Conservation (phyloP, 2,113 vertebrate genomes). For the Lagopus leucura region DNA sequence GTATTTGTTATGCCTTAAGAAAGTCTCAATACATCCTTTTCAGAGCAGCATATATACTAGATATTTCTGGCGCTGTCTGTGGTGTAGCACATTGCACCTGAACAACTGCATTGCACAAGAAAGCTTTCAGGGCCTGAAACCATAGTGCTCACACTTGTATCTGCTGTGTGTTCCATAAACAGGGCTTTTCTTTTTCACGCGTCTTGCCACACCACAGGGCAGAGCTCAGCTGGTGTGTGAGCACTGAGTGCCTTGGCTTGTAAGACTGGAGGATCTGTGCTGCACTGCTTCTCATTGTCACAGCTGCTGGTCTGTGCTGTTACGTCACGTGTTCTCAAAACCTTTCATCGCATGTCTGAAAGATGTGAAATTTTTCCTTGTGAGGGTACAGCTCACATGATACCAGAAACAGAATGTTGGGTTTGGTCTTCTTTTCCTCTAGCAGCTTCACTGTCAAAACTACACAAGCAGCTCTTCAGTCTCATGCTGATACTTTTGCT, state of each 20-base stretch:
- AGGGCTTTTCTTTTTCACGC: background rate
- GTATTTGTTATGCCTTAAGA: background rate
- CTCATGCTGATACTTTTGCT: background rate
- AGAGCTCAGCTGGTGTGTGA: background rate
- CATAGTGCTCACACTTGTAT: background rate
- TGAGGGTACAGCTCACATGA: background rate
- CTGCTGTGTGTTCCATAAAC: background rate
- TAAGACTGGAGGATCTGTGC: background rate
- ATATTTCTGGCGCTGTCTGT: background rate
- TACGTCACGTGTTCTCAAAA: background rate
- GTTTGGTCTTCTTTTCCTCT: background rate
- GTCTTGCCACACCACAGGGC: background rate
- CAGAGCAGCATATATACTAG: background rate
- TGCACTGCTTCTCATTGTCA: accelerated
- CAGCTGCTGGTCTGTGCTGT: background rate
- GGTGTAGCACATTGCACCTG: background rate
- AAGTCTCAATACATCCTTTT: background rate
- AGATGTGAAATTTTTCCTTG: background rate
- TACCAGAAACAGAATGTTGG: background rate
- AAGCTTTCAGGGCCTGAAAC: background rate
- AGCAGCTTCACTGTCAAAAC: background rate
- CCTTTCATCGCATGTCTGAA: background rate
- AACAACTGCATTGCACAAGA: background rate
- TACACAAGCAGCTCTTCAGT: background rate
- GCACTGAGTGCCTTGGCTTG: background rate